A percentile compares a stretch with the other conserved stretches of the same genome.
phyloP scores from a whole-genome alignment of 2,797 vertebrate genomes.

The Choloepus didactylus region DNA sequence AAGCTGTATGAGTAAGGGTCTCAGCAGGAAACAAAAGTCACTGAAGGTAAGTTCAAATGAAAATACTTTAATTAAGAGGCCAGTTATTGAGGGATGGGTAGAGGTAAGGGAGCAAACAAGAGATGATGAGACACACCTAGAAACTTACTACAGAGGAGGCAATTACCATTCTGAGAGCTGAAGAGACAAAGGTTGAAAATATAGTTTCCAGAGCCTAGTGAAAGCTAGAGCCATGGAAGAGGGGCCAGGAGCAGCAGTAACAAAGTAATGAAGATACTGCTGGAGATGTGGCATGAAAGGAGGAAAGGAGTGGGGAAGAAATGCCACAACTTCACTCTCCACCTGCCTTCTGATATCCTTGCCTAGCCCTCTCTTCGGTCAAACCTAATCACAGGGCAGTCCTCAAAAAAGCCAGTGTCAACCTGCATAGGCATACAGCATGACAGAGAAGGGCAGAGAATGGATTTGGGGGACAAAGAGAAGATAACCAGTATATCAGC shows the following conservation, averaged over 20 bases:
- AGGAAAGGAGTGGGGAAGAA: not conserved
- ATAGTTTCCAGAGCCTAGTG: not conserved
- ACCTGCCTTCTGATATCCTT: not conserved
- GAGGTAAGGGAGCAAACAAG: not conserved
- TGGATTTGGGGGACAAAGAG: not conserved
- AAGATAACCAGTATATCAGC: not conserved
- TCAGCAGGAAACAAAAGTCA: constrained; percentile 8
- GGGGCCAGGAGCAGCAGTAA: not conserved
- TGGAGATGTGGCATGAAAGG: not conserved
- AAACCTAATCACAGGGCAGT: not conserved
- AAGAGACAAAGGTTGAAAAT: not conserved
- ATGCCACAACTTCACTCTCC: not conserved
- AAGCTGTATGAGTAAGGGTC: not conserved
- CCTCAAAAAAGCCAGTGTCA: not conserved
- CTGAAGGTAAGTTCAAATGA: not conserved
- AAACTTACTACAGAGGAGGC: not conserved
- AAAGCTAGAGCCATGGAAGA: constrained; percentile 8
- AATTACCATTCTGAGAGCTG: not conserved
- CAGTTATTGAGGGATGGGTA: not conserved
- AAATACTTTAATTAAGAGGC: constrained; percentile 43
- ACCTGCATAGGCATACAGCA: not conserved
- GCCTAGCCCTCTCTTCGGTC: not conserved
- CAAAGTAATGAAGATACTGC: not conserved
- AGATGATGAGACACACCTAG: not conserved
- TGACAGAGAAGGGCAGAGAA: constrained; percentile 1